Evolutionary conservation across 2,888 invertebrate genomes (phyloP).

Genomic region (Conistra vaccinii): DNA sequence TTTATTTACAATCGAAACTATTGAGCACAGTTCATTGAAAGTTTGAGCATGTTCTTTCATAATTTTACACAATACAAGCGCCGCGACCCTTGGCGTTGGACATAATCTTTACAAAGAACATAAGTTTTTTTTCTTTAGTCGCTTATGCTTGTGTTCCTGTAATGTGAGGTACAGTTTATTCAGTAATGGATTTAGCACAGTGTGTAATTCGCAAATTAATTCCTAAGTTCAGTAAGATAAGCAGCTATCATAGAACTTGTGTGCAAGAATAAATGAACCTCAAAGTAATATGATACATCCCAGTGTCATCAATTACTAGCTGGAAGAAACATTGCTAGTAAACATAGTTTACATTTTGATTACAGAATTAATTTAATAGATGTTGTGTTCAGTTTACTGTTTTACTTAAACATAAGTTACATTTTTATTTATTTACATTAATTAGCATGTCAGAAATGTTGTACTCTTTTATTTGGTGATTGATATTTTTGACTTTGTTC

Average conservation of each 20-base stretch:
- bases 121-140: conserved; percentile 46
- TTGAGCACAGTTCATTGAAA: background rate
- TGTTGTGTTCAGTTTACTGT: conserved; percentile 2
- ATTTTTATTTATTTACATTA: background rate
- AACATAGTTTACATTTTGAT: conserved; percentile 27
- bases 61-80: conserved; percentile 63
- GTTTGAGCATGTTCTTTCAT: conserved; percentile 45
- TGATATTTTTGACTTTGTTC: background rate
- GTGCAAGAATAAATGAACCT: conserved; percentile 25
- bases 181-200: background rate
- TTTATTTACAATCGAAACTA: conserved; percentile 24
- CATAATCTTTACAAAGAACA: conserved; percentile 75
- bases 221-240: background rate
- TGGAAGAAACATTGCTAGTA: conserved; percentile 40
- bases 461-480: background rate
- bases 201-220: conserved; percentile 1
- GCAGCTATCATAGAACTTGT: conserved; percentile 18
- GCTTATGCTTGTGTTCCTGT: conserved; percentile 28
- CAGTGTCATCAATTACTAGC: conserved; percentile 38
- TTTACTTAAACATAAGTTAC: too few species aligned
- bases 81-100: conserved; percentile 81
- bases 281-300: conserved; percentile 46
- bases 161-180: background rate
- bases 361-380: conserved; percentile 18
- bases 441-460: background rate